Base-by-base conservation (phyloP, 2,797 vertebrate genomes). In the Heteromormyrus szaboi region DNA sequence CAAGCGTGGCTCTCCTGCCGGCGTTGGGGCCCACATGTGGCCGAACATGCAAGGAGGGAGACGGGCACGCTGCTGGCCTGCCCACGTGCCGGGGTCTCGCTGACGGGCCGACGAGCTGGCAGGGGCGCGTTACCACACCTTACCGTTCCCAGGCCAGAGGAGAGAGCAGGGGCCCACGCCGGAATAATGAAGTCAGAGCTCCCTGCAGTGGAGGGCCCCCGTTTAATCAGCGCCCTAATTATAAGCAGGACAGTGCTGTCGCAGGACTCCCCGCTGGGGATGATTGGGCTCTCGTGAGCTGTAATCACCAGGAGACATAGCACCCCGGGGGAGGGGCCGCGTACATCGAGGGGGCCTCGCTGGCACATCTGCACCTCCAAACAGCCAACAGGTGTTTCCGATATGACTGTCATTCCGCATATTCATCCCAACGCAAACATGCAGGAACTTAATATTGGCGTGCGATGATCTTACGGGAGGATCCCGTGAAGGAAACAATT, bases 211-310 rank as follows among this genome's bases (percentile, higher is more conserved):
- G 37, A 87, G 62, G 12, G 22, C 59, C 37, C 37, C 11, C 85
- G 1, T 89, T 65, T 68, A 85, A 68, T 89, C 88, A 89, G 50
- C 72, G 17, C 4, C 51, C 25, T 79, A 68, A 86, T 86, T 89
- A 86, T 50, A 72, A 72, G 46, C 62, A 76, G 41, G 48, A 56
- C 50, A 89, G 56, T 4, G 72, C 6, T 33, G 83, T 87, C 12
- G 41, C 44, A 8, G 22, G 86, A 65, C 48, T 86, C 88, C 53
- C 25, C 6, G 11, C 51, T 51, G 72, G 62, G 48, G 33, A 87
- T 87, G 88, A 87, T 79, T 87, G 46, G 84, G 51, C 65, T 50
- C 85, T 76, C 51, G 12, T 89, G 88, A 79, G 85, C 51, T 86
- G 50, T 54, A 89, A 87, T 89, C 84, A 87, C 62, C 22, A 44